phyloP scores from a whole-genome alignment of 2,797 vertebrate species.

The Dryobates pubescens region DNA sequence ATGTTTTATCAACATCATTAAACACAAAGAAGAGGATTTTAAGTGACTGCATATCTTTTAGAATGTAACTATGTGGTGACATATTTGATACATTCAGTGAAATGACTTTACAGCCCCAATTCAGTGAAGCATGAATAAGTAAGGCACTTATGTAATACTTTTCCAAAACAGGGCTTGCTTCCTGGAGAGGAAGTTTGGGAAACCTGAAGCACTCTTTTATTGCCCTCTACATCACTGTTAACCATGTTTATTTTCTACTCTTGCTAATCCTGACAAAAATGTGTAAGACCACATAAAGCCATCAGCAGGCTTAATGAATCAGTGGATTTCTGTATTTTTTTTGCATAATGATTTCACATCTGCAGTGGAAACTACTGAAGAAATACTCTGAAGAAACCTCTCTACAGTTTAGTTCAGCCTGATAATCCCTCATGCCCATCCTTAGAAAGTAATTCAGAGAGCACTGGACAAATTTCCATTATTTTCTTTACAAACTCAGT shows the following conservation, averaged over 20 bases:
- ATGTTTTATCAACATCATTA: background rate
- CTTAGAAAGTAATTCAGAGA: background rate
- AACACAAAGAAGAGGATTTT: background rate
- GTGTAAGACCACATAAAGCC: background rate
- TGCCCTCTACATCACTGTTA: background rate
- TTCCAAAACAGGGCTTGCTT: background rate
- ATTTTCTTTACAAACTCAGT: background rate
- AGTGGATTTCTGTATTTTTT: background rate
- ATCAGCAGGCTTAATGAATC: background rate
- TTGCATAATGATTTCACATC: background rate
- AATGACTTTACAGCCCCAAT: background rate
- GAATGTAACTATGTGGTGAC: background rate
- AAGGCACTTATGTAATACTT: background rate
- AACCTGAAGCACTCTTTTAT: background rate
- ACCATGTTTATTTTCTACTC: background rate
- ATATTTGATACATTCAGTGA: background rate
- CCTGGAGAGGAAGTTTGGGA: background rate
- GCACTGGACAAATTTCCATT: background rate
- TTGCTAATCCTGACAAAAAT: background rate
- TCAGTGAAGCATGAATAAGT: background rate
- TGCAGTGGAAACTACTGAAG: background rate
- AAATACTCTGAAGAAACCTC: background rate
- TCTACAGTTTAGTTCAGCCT: background rate
- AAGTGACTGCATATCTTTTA: background rate
- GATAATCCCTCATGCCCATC: accelerated